These are phyloP conservation scores for Brachionus asplanchnoidis DNA, from an alignment of 1,140 invertebrate species.

Conservation along the genomic window DNA sequence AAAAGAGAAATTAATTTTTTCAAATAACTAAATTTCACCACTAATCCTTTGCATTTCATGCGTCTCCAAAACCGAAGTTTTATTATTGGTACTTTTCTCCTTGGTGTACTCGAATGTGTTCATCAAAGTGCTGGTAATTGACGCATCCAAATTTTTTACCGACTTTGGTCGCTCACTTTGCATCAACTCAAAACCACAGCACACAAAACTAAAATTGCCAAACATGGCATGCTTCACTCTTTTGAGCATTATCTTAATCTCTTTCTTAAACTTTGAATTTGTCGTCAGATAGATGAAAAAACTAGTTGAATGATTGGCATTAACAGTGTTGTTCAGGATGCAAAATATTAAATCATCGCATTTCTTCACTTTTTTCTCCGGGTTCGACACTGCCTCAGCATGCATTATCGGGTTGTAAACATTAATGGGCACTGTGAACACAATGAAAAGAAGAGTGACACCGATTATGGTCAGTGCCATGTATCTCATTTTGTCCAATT, in stretches of 20 bases:
- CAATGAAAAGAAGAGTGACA: constrained; percentile 31
- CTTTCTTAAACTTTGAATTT: constrained; percentile 41
- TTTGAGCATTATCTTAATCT: constrained; percentile 1
- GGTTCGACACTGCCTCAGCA: neutral
- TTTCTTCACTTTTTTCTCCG: neutral
- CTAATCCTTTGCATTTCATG: neutral
- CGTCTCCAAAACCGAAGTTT: neutral
- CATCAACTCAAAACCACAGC: neutral
- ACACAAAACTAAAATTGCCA: constrained; percentile 12
- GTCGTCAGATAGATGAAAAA: constrained; percentile 40
- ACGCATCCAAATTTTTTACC: neutral
- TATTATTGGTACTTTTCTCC: neutral
- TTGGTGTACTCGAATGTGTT: neutral
- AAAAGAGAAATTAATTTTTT: no score
- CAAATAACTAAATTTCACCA: neutral
- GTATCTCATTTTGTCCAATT: neutral
- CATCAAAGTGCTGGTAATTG: neutral
- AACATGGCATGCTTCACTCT: neutral
- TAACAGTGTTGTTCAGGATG: constrained; percentile 27
- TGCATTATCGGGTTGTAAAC: constrained; percentile 35
- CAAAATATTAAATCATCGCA: constrained; percentile 39
- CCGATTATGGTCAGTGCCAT: constrained; percentile 33
- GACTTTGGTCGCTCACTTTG: neutral
- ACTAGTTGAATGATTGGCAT: constrained; percentile 39
- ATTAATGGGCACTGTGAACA: constrained; percentile 36